Base-by-base conservation (phyloP, 2,888 invertebrate genomes). In the Plusia festucae region DNA sequence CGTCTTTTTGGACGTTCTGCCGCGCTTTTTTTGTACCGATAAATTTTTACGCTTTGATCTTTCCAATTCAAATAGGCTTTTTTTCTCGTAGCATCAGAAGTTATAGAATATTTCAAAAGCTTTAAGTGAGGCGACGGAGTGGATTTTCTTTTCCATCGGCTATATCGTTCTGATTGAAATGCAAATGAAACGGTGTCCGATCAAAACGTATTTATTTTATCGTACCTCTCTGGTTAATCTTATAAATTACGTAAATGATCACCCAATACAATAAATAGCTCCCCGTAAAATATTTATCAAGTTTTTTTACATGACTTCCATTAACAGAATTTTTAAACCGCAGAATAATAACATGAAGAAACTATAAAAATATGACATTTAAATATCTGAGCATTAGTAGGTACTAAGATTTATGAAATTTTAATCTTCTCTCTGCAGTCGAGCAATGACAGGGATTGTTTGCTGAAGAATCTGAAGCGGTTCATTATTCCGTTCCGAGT, bases 21-120 rank as follows among this genome's bases (percentile, higher is more conserved):
- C 88, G 86, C 88, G 87, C 82, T 90, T 91, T 89, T 84, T 93
- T 92, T 93, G 91, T 90, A 89, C 88, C 91, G 90, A 92, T 93
- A 93, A 93, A 92, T 93, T 94, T 93, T 93, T 90, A 93, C 91
- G 90, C 93, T 94, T 93, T 94, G 94, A 94, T 93, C 94, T 94
- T 93, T 93, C 90, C 93, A 93, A 93, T 94, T 94, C 93, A 93
- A 94, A 94, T 93, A 92, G 93, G 93, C 92, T 92, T 93, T 93
- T 78, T 91, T 92, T 91, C 87, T 88, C 90, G 88, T 91, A 88
- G 91, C 91, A 90, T 93, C 93, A 91, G 88, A 93, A 94, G 91
- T 94, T 94, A 94, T 93, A 92, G 91, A 93, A 94, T 93, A 94
- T 94, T 94, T 93, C 90, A 91, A 93, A 93, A 92, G 93, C 93